Conservation (phyloP, 2,797 vertebrate genomes). For the Tapera naevia region DNA sequence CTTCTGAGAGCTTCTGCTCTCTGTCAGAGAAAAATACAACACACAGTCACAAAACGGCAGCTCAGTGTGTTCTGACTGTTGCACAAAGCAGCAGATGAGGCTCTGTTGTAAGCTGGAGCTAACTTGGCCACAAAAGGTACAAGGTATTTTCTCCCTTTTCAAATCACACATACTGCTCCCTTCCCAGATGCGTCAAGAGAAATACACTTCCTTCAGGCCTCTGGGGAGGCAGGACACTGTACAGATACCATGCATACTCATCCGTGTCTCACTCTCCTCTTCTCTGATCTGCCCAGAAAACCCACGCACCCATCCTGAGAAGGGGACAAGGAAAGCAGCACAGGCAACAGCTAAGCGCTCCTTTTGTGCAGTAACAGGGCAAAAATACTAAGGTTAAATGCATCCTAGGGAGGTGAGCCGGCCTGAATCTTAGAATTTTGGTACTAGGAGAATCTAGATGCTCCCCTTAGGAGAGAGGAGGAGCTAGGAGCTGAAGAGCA, state of each 20-base stretch:
- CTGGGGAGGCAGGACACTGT: not conserved
- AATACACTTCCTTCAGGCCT: not conserved
- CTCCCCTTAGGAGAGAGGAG: not conserved
- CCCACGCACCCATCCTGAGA: not conserved
- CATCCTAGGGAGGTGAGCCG: not conserved
- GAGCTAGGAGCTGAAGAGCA: not conserved
- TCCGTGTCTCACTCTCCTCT: not conserved
- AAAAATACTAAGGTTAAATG: fast-evolving
- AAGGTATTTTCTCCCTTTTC: not conserved
- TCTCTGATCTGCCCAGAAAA: not conserved
- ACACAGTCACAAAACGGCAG: not conserved
- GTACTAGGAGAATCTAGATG: not conserved
- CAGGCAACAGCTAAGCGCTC: not conserved
- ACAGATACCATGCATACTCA: not conserved
- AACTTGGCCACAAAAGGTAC: not conserved
- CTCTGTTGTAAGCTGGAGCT: not conserved
- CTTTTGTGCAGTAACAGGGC: not conserved
- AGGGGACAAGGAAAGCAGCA: not conserved
- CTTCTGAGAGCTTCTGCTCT: not conserved
- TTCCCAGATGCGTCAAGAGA: not conserved
- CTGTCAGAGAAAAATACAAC: not conserved
- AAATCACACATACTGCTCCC: fast-evolving
- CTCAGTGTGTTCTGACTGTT: not conserved
- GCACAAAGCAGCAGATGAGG: not conserved
- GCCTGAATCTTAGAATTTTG: fast-evolving